Evolutionary conservation across 2,888 invertebrate genomes (phyloP).

Genomic region (Lathronympha strigana): DNA sequence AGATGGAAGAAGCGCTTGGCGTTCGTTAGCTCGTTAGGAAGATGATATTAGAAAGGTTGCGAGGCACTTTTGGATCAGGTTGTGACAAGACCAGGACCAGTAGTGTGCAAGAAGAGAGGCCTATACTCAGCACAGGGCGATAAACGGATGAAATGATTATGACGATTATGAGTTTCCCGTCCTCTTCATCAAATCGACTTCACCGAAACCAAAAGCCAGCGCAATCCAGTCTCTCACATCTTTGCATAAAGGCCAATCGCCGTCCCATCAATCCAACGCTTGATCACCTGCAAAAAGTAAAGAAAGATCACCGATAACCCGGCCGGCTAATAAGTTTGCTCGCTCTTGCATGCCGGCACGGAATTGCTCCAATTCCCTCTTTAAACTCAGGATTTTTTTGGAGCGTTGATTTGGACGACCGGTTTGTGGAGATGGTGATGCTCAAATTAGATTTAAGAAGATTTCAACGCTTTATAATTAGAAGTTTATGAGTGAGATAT

Average conservation of each 20-base stretch:
- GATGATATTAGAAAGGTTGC: too few relatives aligned
- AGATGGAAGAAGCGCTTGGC: too few relatives aligned
- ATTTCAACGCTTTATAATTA: background rate
- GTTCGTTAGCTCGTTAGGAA: too few relatives aligned
- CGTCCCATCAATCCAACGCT: constrained; percentile 72
- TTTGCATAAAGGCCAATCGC: constrained; percentile 62
- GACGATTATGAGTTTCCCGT: too few relatives aligned
- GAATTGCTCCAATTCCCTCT: constrained; percentile 74
- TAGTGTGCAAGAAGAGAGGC: too few relatives aligned
- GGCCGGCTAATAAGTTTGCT: constrained; percentile 78
- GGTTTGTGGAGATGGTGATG: background rate
- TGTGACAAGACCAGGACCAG: too few relatives aligned
- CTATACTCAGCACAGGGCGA: too few relatives aligned
- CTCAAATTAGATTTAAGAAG: background rate
- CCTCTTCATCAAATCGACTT: background rate
- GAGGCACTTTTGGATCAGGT: too few relatives aligned
- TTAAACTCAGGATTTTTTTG: constrained; percentile 64
- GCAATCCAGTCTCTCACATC: constrained; percentile 17
- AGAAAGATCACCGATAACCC: constrained; percentile 65
- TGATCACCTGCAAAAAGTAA: constrained; percentile 77
- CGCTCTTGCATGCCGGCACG: constrained; percentile 78
- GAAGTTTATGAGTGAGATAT: too few relatives aligned
- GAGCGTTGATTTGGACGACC: constrained; percentile 45
- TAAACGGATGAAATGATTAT: too few relatives aligned
- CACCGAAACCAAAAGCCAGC: background rate